Base-by-base conservation (phyloP, 2,797 vertebrate genomes). In the Hipposideros larvatus region DNA sequence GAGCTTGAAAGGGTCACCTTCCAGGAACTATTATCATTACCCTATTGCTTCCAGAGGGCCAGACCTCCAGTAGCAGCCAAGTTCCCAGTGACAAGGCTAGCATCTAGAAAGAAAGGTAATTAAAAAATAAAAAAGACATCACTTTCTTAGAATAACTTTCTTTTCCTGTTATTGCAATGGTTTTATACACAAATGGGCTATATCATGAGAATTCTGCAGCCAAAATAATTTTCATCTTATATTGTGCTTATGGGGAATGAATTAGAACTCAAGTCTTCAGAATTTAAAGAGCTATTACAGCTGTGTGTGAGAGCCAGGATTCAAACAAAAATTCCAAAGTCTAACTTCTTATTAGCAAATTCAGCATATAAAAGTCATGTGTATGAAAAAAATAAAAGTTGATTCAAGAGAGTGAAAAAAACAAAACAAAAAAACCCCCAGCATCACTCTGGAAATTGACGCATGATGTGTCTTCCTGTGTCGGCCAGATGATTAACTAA, bases 201-300 rank as follows among this genome's bases (percentile, higher is more conserved):
- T 14, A 15, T 79, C 46, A 8, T 75, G 75, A 37, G 37, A 37
- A 22, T 34, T 94, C 24, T 48, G 85, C 31, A 90, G 82, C 73
- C 82, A 96, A 96, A 80, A 82, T 75, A 68, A 94, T 93, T 97
- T 96, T 11, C 84, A 37, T 90, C 51, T 92, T 53, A 26, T 34
- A 57, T 92, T 94, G 70, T 77, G 70, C 85, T 2, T 51, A 11
- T 18, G 85, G 90, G 63, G 86, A 88, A 57, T 37, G 75, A 90
- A 85, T 61, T 90, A 93, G 90, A 96, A 95, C 92, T 89, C 90
- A 94, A 59, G 65, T 5, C 82, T 87, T 96, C n/a, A 9, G 71
- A 71, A 48, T 94, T 86, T 94, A 65, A 93, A 94, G 85, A 88
- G 48, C 73, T 75, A 7, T 90, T n/a, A 31, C 55, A 83, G 79